Evolutionary conservation across 2,113 vertebrate species (phyloP).

Genomic region (Oryzias woworae): DNA sequence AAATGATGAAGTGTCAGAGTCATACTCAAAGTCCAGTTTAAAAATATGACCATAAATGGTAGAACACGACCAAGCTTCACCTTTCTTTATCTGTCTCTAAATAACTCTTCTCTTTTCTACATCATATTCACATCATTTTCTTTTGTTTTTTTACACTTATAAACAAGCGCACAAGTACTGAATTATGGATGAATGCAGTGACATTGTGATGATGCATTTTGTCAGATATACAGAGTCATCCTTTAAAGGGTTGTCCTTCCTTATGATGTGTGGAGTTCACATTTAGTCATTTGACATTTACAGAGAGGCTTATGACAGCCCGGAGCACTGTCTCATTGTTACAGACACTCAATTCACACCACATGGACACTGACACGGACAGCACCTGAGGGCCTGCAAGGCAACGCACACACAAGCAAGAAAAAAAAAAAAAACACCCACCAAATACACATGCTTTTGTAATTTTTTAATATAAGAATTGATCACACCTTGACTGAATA

Average conservation of each 20-base stretch:
- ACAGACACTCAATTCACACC: slow-evolving; percentile 49
- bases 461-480: no score
- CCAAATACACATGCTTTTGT: no score
- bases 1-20: slow-evolving; percentile 26
- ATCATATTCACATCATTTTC: slow-evolving; percentile 12
- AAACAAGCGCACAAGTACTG: slow-evolving; percentile 44
- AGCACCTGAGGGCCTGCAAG: slow-evolving; percentile 37
- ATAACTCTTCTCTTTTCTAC: slow-evolving; percentile 36
- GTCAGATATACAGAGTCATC: slow-evolving; percentile 66
- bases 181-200: slow-evolving; percentile 71
- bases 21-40: slow-evolving; percentile 33
- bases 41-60: slow-evolving; percentile 48
- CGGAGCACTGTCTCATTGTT: slow-evolving; percentile 55
- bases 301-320: slow-evolving; percentile 51
- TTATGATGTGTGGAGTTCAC: slow-evolving; percentile 62
- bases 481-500: no score
- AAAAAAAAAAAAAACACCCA: not conserved
- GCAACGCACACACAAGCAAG: slow-evolving; percentile 4
- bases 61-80: slow-evolving; percentile 51
- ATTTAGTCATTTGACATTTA: slow-evolving; percentile 74
- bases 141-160: slow-evolving; percentile 8
- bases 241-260: slow-evolving; percentile 61
- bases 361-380: slow-evolving; percentile 49
- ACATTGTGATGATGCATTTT: slow-evolving; percentile 69
- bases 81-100: slow-evolving; percentile 45